Conservation (phyloP, 2,797 vertebrate species). For the Tokudaia tokunoshimensis region DNA sequence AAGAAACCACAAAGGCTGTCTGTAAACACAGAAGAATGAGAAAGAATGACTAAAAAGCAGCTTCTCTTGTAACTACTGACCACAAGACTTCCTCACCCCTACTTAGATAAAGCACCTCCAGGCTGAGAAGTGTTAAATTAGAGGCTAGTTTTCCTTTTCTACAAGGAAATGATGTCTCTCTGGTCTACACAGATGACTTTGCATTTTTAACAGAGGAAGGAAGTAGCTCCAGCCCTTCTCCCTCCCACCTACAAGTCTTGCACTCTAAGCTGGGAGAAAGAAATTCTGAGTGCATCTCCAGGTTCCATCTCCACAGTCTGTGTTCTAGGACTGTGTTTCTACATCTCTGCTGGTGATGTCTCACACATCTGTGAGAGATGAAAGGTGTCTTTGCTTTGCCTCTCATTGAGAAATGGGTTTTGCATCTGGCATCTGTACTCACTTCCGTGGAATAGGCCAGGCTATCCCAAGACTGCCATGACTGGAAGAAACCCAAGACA, state of each 20-base stretch:
- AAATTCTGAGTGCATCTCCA: not conserved
- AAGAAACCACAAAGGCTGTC: not conserved
- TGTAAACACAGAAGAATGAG: constrained; percentile 7
- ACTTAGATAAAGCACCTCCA: not conserved
- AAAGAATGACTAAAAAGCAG: not conserved
- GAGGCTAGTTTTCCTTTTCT: not conserved
- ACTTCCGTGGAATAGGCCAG: not conserved
- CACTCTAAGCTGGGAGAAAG: not conserved
- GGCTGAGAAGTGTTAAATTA: constrained; percentile 24
- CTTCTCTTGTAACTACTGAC: not conserved
- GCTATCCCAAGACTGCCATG: not conserved
- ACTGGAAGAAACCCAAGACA: not conserved
- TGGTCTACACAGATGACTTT: not conserved
- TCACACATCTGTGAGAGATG: not conserved
- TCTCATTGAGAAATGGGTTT: not conserved
- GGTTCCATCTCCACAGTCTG: not conserved
- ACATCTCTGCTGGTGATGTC: not conserved
- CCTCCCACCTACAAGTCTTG: not conserved
- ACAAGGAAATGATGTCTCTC: not conserved
- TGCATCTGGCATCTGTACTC: not conserved
- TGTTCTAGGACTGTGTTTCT: not conserved
- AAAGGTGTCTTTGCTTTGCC: not conserved
- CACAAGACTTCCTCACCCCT: not conserved
- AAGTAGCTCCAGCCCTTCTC: not conserved
- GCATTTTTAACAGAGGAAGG: not conserved